Evolutionary conservation across 1,140 invertebrate species (phyloP), one percentile per base, ranked within the genome.

Genomic region (Lysiphlebus fabarum): DNA sequence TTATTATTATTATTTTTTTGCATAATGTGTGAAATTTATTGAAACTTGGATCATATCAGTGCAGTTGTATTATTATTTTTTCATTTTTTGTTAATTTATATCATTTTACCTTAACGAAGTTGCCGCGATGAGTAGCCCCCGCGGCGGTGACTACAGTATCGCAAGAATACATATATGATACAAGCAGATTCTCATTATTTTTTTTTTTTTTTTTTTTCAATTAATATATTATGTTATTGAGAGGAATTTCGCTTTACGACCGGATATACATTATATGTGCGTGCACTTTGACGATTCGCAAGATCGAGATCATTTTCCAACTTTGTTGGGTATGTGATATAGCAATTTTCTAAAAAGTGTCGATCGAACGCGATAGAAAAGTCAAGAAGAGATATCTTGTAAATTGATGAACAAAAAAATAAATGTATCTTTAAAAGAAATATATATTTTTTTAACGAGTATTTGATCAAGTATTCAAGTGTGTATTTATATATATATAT

Each of bases 281-380:
- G 49, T 17, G 54, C 54, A 42, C 54, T 7, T 34, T 43, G 36
- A 38, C 6, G 42, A 43, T 44, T 56, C 41, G 54, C n/a, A n/a
- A 56, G 54, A 56, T 56, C 54, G 26, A 45, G 54, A 56, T 56
- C 43, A 56, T 56, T 56, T 56, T 56, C 54, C 54, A 44, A 56
- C 54, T 56, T 56, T 56, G 42, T 45, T 34, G 40, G 10, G 38
- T 11, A 44, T 34, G 33, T 33, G 26, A 34, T 17, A 40, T 17
- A 44, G n/a, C 26, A 17, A 11, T 44, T 56, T 47, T 56, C 54
- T 56, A 56, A 56, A 56, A 44, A 56, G 53, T 54, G 53, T 54
- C 40, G 53, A 54, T 54, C 37, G 38, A 36, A 51, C 36, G 49
- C 49, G 49, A 51, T 51, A 36, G 49, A 51, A 51, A 51, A 51